Evolutionary conservation across 1,140 invertebrate species (phyloP), one percentile per base, ranked within the genome.

Genomic region (Tetragnatha versicolor): DNA sequence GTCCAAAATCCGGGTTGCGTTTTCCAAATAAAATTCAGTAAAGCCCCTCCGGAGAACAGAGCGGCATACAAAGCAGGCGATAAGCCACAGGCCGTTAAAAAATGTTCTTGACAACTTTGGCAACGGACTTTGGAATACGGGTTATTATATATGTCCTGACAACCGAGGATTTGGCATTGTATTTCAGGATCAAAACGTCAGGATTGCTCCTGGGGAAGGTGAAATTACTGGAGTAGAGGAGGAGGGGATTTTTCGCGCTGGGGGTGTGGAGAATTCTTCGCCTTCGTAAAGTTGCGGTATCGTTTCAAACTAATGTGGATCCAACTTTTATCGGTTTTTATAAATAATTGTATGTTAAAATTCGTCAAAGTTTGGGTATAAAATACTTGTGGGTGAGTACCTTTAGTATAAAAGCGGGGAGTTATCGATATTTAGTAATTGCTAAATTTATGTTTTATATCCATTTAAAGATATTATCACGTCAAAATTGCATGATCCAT

Each of bases 61-160:
- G 9, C 49, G 31, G 70, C 70, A 73, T 73, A 73, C 70, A 61
- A 73, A 73, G 37, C 37, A 73, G 70, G 12, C 35, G 37, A 35
- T 51, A 73, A 60, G 55, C 70, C 39, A 39, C 17, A 25, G 14
- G 60, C 35, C 33, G 60, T 22, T 58, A 35, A 58, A 58, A 58
- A 58, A 58, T 58, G 37, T 63, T 39, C 60, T 60, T 33, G 42
- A 14, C 20, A 53, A 35, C 31, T 45, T 53, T 73, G 55, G 55
- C 69, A 60, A 33, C 35, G 37, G 39, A n/a, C 55, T 60, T n/a
- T 73, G 45, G 72, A 63, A 60, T 53, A 17, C 47, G 61, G n/a
- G 60, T 77, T 77, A 77, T 77, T 77, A 77, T 77, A 77, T 77
- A 77, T 65, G 61, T 65, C 49, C 60, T 77, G 73, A 77, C 73